Evolutionary conservation across 2,888 invertebrate genomes (phyloP).

Genomic region (Elegia similella): DNA sequence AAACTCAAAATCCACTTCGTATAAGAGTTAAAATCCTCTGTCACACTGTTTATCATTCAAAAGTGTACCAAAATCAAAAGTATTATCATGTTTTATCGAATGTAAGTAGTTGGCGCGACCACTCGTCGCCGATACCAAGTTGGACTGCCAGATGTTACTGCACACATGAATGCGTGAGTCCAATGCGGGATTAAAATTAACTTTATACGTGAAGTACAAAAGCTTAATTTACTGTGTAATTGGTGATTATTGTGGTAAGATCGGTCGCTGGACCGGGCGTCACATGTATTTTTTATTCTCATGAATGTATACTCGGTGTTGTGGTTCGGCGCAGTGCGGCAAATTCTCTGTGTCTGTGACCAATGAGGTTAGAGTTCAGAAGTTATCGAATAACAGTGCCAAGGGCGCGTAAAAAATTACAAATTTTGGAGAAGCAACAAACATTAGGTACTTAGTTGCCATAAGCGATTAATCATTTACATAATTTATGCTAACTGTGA

Average conservation of each 20-base stretch:
- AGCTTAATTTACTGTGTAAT: constrained; percentile 23
- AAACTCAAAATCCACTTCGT: background rate
- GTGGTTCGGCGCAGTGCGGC: constrained; percentile 40
- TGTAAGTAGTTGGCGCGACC: constrained; percentile 29
- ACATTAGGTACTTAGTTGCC: background rate
- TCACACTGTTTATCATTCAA: constrained; percentile 6
- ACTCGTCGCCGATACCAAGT: constrained; percentile 26
- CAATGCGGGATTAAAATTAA: constrained; percentile 23
- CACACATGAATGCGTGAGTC: constrained; percentile 29
- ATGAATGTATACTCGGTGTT: background rate
- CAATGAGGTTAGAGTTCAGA: constrained; percentile 28
- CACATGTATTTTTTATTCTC: constrained; percentile 6
- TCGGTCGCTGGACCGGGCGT: background rate
- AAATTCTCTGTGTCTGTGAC: constrained; percentile 21
- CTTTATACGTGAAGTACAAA: constrained; percentile 25
- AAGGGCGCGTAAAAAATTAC: constrained; percentile 19
- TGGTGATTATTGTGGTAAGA: background rate
- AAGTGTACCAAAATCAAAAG: constrained; percentile 4
- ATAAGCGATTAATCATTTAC: no score
- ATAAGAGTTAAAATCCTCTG: constrained; percentile 19
- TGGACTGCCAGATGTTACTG: constrained; percentile 28
- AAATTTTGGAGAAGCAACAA: background rate
- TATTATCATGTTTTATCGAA: constrained; percentile 4
- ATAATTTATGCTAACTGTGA: no score
- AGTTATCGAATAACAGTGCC: constrained; percentile 25